Evolutionary conservation across 2,113 vertebrate genomes (phyloP).

Genomic region (Amblyopsis rosae): DNA sequence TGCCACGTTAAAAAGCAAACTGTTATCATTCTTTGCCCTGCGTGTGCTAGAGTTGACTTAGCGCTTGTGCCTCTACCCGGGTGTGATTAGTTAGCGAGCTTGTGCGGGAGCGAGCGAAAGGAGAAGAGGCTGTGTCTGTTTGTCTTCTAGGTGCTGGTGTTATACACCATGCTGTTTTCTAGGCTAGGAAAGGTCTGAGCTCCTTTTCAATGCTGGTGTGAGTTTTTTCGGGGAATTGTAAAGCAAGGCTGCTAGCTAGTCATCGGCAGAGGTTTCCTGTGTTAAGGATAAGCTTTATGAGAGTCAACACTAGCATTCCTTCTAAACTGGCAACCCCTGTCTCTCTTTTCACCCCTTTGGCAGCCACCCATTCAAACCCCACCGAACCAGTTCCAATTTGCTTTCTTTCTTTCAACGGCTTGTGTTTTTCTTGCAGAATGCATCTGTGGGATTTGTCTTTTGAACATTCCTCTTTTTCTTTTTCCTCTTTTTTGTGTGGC

Average conservation of each 20-base stretch:
- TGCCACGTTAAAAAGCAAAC: slow-evolving; percentile 73
- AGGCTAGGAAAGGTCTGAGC: slow-evolving; percentile 17
- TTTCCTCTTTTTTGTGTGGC: slow-evolving; percentile 4
- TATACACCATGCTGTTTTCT: slow-evolving; percentile 49
- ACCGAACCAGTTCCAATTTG: slow-evolving; percentile 51
- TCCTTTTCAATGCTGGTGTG: slow-evolving; percentile 50
- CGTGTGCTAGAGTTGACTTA: slow-evolving; percentile 53
- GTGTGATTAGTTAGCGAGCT: slow-evolving; percentile 52
- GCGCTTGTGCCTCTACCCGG: slow-evolving; percentile 28
- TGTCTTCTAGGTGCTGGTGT: slow-evolving; percentile 55
- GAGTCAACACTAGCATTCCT: slow-evolving; percentile 65
- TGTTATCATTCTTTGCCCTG: slow-evolving; percentile 63
- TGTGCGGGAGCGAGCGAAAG: slow-evolving; percentile 43
- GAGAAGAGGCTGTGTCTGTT: slow-evolving; percentile 49
- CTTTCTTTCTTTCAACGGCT: slow-evolving; percentile 42
- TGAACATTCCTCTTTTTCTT: slow-evolving; percentile 26
- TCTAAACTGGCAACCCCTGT: slow-evolving; percentile 17
- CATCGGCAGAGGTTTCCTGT: slow-evolving; percentile 32
- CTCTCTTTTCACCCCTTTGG: neutral
- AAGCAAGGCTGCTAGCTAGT: slow-evolving; percentile 60
- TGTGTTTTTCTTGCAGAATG: slow-evolving; percentile 46
- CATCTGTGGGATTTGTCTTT: slow-evolving; percentile 22
- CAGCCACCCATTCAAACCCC: slow-evolving; percentile 26
- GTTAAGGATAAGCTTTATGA: slow-evolving; percentile 45
- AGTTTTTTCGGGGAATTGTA: slow-evolving; percentile 46